These are phyloP conservation scores for Helarctos malayanus DNA, from an alignment of 2,797 vertebrate species.

Conservation along the genomic window DNA sequence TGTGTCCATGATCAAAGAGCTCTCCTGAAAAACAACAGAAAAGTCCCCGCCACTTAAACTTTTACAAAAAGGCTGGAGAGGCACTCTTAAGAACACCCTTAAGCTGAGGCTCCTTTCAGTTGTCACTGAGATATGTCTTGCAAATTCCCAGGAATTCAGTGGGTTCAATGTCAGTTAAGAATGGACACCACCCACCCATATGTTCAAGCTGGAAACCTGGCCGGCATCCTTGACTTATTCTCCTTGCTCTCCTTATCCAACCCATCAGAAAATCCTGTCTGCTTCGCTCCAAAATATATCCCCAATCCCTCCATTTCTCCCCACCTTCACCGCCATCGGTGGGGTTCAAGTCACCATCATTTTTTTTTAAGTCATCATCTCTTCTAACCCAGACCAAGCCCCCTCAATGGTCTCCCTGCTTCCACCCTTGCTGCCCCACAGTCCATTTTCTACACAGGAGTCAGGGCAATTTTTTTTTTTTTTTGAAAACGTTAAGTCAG, in stretches of 20 bases:
- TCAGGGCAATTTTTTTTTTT: background rate
- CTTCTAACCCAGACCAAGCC: background rate
- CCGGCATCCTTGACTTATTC: background rate
- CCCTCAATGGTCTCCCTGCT: background rate
- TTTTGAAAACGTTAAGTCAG: constrained; percentile 41
- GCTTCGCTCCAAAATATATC: constrained; percentile 53
- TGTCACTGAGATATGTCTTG: constrained; percentile 21
- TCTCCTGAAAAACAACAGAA: background rate
- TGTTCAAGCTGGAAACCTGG: constrained; percentile 40
- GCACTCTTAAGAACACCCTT: background rate
- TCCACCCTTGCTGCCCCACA: background rate
- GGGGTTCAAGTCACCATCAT: constrained; percentile 13
- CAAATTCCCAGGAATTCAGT: constrained; percentile 4
- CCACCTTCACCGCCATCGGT: background rate
- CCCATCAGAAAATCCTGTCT: constrained; percentile 45
- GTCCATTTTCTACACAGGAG: constrained; percentile 28
- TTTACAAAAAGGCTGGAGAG: constrained; percentile 41
- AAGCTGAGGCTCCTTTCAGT: background rate
- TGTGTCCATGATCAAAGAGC: background rate
- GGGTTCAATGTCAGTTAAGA: constrained; percentile 16
- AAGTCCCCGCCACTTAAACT: background rate
- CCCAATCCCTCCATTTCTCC: background rate
- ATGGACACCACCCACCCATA: background rate
- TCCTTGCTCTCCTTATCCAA: constrained; percentile 39
- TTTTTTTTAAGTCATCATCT: constrained; percentile 50